Evolutionary conservation across 1,140 invertebrate species (phyloP), one percentile per base, ranked within the genome.

Genomic region (Drosophila carrolli): DNA sequence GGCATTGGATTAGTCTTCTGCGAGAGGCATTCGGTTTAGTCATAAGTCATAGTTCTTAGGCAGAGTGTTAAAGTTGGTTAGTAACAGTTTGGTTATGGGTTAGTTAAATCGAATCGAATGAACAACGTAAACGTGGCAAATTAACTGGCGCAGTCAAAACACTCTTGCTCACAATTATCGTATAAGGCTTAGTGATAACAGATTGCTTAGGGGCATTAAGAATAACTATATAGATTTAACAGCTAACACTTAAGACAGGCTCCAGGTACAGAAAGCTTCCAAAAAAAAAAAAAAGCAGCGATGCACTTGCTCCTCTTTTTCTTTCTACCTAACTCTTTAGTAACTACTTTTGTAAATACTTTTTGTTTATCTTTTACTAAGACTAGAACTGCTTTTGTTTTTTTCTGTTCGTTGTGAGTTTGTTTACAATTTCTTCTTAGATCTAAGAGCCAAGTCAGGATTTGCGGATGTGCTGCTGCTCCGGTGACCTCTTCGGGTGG

Each of bases 121-220:
- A 68, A 68, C 50, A 55, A 44, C 41, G 38, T 2, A 67, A 60
- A 43, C 16, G 37, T 29, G 27, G 47, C 9, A 48, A 46, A 50
- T 50, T 40, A 85, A 85, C 81, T 85, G 81, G 81, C 81, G 82
- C 81, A 88, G 82, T 82, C 78, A 86, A 86, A 86, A 70, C 46
- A 19, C 47, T 59, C 60, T 38, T 19, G 13, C 50, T 65, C 46
- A 37, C 32, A 53, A 53, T 72, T 29, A 46, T 35, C 19, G n/a
- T 50, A 29, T 53, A 56, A 46, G 53, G 60, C 60, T 63, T 63
- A 44, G 40, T 41, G 50, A 10, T 56, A 16, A 72, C 53, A 57
- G 37, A 72, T 71, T 70, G 51, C 65, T 57, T 56, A 53, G 11
- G 43, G 60, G 61, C 35, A 27, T 51, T 51, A 50, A 27, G n/a